These are phyloP conservation scores for Dolichopus griseipennis DNA, from an alignment of 2,888 invertebrate genomes.

Conservation along the genomic window DNA sequence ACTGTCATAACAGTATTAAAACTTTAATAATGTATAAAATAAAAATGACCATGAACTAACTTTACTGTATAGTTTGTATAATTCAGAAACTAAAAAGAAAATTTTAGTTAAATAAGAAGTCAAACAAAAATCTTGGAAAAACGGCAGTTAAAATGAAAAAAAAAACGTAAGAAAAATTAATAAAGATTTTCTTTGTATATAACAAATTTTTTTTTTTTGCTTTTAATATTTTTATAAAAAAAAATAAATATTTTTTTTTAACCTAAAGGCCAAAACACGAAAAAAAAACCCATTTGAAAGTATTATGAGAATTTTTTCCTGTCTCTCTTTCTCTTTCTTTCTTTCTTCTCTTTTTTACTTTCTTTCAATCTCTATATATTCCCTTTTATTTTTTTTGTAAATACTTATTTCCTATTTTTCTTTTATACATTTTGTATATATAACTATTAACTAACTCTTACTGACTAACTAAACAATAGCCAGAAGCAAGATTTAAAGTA, in stretches of 20 bases:
- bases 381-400: background rate
- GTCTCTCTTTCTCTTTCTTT: background rate
- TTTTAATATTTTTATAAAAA: background rate
- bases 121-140: too few species aligned
- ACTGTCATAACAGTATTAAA: too few species aligned
- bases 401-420: background rate
- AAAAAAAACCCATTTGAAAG: background rate
- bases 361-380: background rate
- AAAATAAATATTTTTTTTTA: background rate
- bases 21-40: too few species aligned
- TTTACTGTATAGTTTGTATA: too few species aligned
- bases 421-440: too few species aligned
- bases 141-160: too few species aligned
- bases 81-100: too few species aligned
- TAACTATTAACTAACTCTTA: background rate
- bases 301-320: background rate
- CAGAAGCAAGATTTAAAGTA: background rate
- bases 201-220: too few species aligned
- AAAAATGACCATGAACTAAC: too few species aligned
- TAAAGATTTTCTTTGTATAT: too few species aligned
- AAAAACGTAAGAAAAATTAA: too few species aligned
- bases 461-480: background rate
- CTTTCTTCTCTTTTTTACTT: background rate
- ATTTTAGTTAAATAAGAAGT: too few species aligned
- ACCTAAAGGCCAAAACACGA: background rate